Percentiles rank a stretch among this genome's conserved stretches.
phyloP scores from a whole-genome alignment of 2,797 vertebrate genomes.

The Galago senegalensis region DNA sequence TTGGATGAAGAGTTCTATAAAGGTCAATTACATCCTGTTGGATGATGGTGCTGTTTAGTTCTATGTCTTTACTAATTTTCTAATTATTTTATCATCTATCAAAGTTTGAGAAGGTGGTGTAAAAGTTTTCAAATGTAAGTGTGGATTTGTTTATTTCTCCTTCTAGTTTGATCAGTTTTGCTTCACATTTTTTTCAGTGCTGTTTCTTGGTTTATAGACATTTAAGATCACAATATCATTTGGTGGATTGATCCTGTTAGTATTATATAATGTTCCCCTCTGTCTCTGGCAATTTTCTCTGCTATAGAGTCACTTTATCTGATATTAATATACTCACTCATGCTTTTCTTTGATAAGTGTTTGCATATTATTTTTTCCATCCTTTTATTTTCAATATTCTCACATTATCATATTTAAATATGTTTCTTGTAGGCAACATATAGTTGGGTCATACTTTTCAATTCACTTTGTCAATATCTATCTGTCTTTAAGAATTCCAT shows the following conservation, averaged over 20 bases:
- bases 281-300: slow-evolving; percentile 61
- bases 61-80: slow-evolving; percentile 26
- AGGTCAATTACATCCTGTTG: slow-evolving; percentile 22
- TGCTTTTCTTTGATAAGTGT: slow-evolving; percentile 56
- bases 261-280: slow-evolving; percentile 40
- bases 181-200: background rate
- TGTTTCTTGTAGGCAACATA: slow-evolving; percentile 47
- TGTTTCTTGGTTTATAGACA: slow-evolving; percentile 53
- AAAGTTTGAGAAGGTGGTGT: slow-evolving; percentile 2
- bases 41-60: slow-evolving; percentile 17
- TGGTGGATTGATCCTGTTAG: slow-evolving; percentile 18
- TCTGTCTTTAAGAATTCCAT: slow-evolving; percentile 52
- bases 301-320: slow-evolving; percentile 44
- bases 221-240: slow-evolving; percentile 47
- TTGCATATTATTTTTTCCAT: slow-evolving; percentile 49
- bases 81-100: slow-evolving; percentile 46
- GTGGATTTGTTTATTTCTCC: slow-evolving; percentile 53
- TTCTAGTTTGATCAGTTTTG: background rate
- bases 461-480: background rate
- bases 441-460: slow-evolving; percentile 46
- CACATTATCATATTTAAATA: slow-evolving; percentile 4
- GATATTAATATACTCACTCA: slow-evolving; percentile 41
- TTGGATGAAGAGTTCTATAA: slow-evolving; percentile 47
- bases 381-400: slow-evolving; percentile 22
- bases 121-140: slow-evolving; percentile 38